phyloP scores from a whole-genome alignment of 2,113 vertebrate genomes.

The Varanus salvator region DNA sequence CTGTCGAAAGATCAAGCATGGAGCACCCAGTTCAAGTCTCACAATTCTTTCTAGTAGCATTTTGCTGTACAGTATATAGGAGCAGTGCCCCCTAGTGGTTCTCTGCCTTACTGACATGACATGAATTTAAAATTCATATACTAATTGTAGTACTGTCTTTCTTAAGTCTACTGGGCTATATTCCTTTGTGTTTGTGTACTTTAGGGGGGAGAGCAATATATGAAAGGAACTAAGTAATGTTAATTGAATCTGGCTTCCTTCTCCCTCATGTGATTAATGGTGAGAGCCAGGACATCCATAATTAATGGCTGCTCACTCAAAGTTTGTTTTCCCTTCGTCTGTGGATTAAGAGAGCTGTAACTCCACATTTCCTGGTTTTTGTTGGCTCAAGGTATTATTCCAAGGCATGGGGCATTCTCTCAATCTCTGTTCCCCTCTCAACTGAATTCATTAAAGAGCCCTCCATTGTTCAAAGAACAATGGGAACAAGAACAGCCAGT shows the following conservation, averaged over 20 bases:
- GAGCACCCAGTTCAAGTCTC: background rate
- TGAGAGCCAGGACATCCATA: constrained; percentile 68
- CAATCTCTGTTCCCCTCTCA: background rate
- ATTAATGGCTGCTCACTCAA: constrained; percentile 29
- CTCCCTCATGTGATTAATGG: constrained; percentile 41
- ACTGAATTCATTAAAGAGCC: constrained; percentile 60
- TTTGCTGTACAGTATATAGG: background rate
- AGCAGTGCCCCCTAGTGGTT: background rate
- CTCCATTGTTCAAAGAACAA: constrained; percentile 71
- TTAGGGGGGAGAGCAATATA: background rate
- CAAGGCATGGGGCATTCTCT: constrained; percentile 58
- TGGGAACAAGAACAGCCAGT: constrained; percentile 66
- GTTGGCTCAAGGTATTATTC: constrained; percentile 58
- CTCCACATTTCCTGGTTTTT: constrained; percentile 70
- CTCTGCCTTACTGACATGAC: background rate
- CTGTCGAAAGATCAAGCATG: background rate
- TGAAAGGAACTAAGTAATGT: constrained; percentile 26
- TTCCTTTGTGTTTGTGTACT: background rate
- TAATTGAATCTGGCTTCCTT: constrained; percentile 16
- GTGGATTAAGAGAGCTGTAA: constrained; percentile 58
- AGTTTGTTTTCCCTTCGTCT: constrained; percentile 60
- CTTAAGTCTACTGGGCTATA: background rate
- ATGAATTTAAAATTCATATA: background rate
- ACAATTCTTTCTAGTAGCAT: background rate
- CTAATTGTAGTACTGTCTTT: background rate